A percentile compares a stretch with the other conserved stretches of the same genome.
phyloP scores from a whole-genome alignment of 92 coral and sea anemone genomes.

The Phenganax subtilis region DNA sequence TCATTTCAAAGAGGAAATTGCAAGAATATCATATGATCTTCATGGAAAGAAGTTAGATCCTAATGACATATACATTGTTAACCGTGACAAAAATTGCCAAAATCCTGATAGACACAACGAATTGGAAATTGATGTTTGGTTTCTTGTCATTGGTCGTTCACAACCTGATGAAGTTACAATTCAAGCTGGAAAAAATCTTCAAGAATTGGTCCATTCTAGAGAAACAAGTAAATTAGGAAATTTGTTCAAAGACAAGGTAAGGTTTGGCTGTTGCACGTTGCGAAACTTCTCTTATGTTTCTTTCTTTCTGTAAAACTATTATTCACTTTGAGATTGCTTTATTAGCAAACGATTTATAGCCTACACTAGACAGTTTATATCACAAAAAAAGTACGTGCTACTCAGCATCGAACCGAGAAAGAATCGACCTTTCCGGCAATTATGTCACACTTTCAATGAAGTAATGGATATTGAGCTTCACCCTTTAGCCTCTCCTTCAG shows the following conservation, averaged over 20 bases:
- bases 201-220: conserved; percentile 61
- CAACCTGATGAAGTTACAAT: conserved; percentile 56
- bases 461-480: too few relatives aligned
- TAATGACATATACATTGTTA: conserved; percentile 60
- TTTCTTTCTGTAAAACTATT: too few relatives aligned
- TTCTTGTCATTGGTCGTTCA: conserved; percentile 50
- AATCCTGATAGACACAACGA: conserved; percentile 51
- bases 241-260: conserved; percentile 74
- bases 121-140: conserved; percentile 70
- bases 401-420: too few relatives aligned
- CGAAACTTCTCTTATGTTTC: too few relatives aligned
- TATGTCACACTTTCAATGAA: too few relatives aligned
- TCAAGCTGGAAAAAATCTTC: conserved; percentile 57
- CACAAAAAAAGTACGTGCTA: too few relatives aligned
- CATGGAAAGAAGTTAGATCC: conserved; percentile 56
- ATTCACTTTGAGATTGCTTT: too few relatives aligned
- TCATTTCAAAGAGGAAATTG: conserved; percentile 63
- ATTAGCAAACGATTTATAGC: too few relatives aligned
- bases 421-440: too few relatives aligned
- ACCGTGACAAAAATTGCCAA: conserved; percentile 58
- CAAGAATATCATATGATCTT: conserved; percentile 58
- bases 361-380: too few relatives aligned
- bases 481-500: too few relatives aligned
- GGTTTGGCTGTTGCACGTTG: neutral
- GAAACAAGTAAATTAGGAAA: conserved; percentile 68